A percentile compares a stretch with the other conserved stretches of the same genome.
Evolutionary conservation across 2,797 vertebrate genomes (phyloP).

Genomic region (Hemitrygon akajei): DNA sequence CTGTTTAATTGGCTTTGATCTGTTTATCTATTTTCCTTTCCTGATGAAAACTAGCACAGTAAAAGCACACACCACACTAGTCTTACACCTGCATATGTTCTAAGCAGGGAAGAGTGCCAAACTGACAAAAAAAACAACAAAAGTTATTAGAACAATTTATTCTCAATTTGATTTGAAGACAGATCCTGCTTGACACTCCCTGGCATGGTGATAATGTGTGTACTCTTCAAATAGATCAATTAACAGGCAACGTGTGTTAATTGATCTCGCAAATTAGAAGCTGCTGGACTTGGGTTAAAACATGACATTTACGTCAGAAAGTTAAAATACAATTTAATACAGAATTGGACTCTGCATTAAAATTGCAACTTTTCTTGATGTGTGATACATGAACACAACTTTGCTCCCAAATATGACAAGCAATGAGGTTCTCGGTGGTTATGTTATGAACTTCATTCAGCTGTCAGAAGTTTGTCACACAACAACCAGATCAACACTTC

Average conservation of each 20-base stretch:
- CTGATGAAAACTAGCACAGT: background rate
- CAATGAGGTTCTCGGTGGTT: no score
- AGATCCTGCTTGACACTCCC: background rate
- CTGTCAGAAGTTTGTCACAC: no score
- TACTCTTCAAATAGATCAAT: background rate
- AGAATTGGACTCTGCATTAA: no score
- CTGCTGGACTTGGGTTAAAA: background rate
- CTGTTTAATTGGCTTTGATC: background rate
- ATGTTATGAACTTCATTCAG: no score
- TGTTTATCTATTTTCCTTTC: background rate
- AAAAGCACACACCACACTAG: background rate
- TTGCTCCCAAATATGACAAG: no score
- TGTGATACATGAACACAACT: no score
- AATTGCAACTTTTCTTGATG: no score
- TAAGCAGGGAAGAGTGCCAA: background rate
- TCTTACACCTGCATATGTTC: background rate
- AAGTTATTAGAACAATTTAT: background rate
- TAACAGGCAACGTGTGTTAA: background rate
- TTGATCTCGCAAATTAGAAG: background rate
- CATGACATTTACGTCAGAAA: no score
- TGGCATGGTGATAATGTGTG: background rate
- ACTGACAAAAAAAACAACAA: background rate
- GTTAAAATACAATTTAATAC: no score
- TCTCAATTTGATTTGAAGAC: background rate
- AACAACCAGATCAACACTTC: no score